Evolutionary conservation across 2,888 invertebrate species (phyloP).

Genomic region (Andricus curvator): DNA sequence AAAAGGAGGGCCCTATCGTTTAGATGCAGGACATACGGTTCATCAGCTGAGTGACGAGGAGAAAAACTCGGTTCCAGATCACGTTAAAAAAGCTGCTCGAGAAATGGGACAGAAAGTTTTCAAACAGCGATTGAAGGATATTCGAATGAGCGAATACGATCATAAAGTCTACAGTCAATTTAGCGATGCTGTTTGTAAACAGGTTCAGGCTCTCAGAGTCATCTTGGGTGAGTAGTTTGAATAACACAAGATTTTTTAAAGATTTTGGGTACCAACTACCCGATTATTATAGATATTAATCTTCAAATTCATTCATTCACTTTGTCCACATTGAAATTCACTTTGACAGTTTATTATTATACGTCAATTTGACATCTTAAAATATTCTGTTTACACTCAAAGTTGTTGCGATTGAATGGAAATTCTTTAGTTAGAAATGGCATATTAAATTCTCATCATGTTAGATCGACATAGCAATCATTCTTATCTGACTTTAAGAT

Average conservation of each 20-base stretch:
- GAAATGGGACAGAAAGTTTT: conserved; percentile 96
- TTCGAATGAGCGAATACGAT: conserved; percentile 96
- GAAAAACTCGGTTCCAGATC: conserved; percentile 93
- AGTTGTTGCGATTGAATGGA: too few relatives aligned
- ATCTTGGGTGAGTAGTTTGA: conserved; percentile 83
- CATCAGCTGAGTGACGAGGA: conserved; percentile 95
- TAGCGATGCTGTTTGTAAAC: conserved; percentile 87
- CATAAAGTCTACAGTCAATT: conserved; percentile 92
- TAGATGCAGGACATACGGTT: conserved; percentile 96
- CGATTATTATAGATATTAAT: background rate
- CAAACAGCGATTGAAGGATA: conserved; percentile 91
- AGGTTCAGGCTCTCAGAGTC: conserved; percentile 91
- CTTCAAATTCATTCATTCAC: too few relatives aligned
- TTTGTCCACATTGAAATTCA: too few relatives aligned
- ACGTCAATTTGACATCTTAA: too few relatives aligned
- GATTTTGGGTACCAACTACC: background rate
- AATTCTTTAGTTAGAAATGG: too few relatives aligned
- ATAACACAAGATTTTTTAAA: background rate
- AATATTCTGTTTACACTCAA: too few relatives aligned
- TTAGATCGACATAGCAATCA: too few relatives aligned
- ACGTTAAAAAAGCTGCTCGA: conserved; percentile 92
- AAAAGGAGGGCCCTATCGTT: conserved; percentile 95
- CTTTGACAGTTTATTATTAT: too few relatives aligned
- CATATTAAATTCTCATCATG: too few relatives aligned
- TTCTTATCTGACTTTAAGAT: too few relatives aligned